phyloP scores from a whole-genome alignment of 2,113 vertebrate species.

The Sceloporus tristichus region DNA sequence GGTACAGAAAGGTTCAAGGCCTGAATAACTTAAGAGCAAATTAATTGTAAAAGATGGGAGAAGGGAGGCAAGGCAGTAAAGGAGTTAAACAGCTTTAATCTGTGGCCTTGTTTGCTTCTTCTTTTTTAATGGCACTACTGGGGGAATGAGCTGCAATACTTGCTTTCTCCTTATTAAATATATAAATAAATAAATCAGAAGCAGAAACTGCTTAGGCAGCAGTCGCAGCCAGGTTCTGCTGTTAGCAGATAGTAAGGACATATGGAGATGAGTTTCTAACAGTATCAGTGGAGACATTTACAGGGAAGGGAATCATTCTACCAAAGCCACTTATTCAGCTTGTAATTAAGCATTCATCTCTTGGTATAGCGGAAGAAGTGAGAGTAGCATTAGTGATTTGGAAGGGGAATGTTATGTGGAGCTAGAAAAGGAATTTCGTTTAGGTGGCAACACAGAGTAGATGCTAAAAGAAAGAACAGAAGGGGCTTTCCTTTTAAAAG shows the following conservation, averaged over 20 bases:
- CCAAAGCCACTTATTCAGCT: slow-evolving; percentile 64
- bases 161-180: slow-evolving; percentile 75
- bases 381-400: background rate
- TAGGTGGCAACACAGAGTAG: slow-evolving; percentile 2
- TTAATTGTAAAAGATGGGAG: slow-evolving; percentile 22
- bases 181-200: slow-evolving; percentile 64
- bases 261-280: slow-evolving; percentile 64
- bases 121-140: slow-evolving; percentile 74
- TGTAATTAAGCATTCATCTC: slow-evolving; percentile 70
- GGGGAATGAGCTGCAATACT: slow-evolving; percentile 71
- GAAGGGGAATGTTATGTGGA: background rate
- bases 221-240: slow-evolving; percentile 74
- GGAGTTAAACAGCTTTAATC: slow-evolving; percentile 70
- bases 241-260: slow-evolving; percentile 68
- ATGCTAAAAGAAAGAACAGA: slow-evolving; percentile 8
- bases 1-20: background rate
- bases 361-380: slow-evolving; percentile 57
- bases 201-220: slow-evolving; percentile 84
- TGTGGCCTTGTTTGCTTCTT: slow-evolving; percentile 66
- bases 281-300: slow-evolving; percentile 53
- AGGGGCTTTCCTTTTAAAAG: background rate
- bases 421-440: slow-evolving; percentile 2
- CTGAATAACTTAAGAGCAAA: slow-evolving; percentile 1
- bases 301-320: slow-evolving; percentile 61
- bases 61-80: background rate